phyloP scores from a whole-genome alignment of 2,113 vertebrate species.

The Sceloporus undulatus region DNA sequence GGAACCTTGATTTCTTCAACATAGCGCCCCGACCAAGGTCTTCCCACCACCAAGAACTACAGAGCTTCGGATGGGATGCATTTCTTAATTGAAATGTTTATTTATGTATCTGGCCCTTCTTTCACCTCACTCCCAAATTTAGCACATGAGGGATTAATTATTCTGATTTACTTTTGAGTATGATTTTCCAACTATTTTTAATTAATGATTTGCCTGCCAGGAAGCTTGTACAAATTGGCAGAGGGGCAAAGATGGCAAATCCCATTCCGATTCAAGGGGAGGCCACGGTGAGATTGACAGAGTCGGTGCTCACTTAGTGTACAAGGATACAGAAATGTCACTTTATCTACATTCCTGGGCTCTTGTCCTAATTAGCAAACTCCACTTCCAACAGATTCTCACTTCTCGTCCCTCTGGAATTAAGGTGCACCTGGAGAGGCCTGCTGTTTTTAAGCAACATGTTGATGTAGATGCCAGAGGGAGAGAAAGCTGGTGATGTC shows the following conservation, averaged over 20 bases:
- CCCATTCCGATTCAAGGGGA: conserved; percentile 29
- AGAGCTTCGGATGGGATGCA: no score
- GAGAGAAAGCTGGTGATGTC: no score
- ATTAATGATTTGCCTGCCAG: conserved; percentile 21
- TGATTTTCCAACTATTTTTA: conserved; percentile 34
- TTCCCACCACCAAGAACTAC: no score
- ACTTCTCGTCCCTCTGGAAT: background rate
- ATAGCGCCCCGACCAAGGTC: no score
- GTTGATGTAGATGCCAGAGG: no score
- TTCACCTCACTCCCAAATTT: background rate
- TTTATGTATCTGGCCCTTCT: background rate
- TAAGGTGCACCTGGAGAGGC: no score
- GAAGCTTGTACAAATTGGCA: conserved; percentile 10
- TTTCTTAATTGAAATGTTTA: background rate
- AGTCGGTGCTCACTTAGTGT: background rate
- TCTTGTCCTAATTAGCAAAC: conserved; percentile 25
- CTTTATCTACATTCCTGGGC: conserved; percentile 7
- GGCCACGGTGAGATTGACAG: background rate
- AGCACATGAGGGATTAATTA: conserved; percentile 37
- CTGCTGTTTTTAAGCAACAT: no score
- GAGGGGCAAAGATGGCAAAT: background rate
- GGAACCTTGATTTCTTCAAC: no score
- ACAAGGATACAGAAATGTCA: background rate
- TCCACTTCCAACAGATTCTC: background rate
- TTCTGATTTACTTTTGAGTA: background rate